Base-by-base conservation (phyloP, 2,113 vertebrate genomes). In the Scartelaos histophorus region DNA sequence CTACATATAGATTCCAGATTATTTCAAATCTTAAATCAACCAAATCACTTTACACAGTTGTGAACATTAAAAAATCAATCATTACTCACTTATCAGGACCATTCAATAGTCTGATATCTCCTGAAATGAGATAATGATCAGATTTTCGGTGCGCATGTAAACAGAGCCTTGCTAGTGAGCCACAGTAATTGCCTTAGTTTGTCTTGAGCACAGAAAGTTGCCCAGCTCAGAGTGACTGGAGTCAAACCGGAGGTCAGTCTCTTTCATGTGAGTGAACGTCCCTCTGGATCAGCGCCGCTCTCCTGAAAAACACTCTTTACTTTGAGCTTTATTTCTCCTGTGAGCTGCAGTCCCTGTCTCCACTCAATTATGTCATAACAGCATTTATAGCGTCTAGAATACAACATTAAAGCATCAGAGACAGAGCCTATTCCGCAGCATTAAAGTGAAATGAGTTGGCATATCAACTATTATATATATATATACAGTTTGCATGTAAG, bases 291-390 rank as follows among this genome's bases (percentile, higher is more conserved):
- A 72, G 72, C 29, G 73, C 73, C 60, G 69, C 80, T 85, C 82
- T 83, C 83, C 46, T 66, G 10, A 70, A 83, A 82, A 87, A 61
- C 58, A 85, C 80, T 57, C 64, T 85, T 87, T 83, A 84, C 77
- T 86, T 79, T 72, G 7, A 70, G 65, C 79, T 86, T 80, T 86
- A 85, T 88, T 76, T 74, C 82, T 74, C 71, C 67, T 71, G 85
- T 71, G 58, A 81, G 71, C 67, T 62, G 70, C 75, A 79, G 78
- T 77, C 74, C 77, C 68, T 68, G 47, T 85, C 73, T 85, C 10
- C 19, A 38, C 61, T n/a, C 61, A 17, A 29, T 34, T 61, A 60
- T 25, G 1, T 58, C 2, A 25, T 58, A 15, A 25, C 57, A 13
- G 16, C 25, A 7, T 16, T 61, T 29, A 61, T 0, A 34, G 5